phyloP scores from a whole-genome alignment of 2,888 invertebrate genomes.

The Heteropelma amictum region DNA sequence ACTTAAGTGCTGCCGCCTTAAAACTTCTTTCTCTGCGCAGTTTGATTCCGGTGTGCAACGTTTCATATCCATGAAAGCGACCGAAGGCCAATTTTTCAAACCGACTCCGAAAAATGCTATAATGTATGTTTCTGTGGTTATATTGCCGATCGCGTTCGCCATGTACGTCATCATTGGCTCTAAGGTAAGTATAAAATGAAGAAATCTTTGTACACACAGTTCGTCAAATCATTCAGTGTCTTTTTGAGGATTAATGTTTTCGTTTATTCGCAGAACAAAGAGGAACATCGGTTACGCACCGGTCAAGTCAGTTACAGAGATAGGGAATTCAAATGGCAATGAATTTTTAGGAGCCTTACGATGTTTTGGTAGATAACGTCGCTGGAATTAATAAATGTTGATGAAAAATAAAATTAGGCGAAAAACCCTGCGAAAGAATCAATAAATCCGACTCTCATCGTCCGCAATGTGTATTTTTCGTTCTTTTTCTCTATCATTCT shows the following conservation, averaged over 20 bases:
- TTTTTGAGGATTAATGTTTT: too few relatives aligned
- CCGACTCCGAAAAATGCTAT: too few relatives aligned
- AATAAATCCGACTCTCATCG: not conserved
- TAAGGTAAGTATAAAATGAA: too few relatives aligned
- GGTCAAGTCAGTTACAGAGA: conserved; percentile 89
- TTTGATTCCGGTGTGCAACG: not conserved
- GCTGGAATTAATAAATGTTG: too few relatives aligned
- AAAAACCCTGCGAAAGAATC: not conserved
- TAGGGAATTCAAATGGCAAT: conserved; percentile 84
- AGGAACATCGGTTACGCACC: conserved; percentile 82
- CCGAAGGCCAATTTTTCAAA: too few relatives aligned
- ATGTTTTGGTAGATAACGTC: conserved; percentile 46
- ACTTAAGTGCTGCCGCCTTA: too few relatives aligned
- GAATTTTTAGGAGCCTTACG: conserved; percentile 67
- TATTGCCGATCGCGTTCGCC: too few relatives aligned
- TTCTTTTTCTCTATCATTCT: not conserved
- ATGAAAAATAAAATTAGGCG: conserved; percentile 31
- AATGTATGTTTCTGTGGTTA: too few relatives aligned
- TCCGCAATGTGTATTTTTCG: not conserved
- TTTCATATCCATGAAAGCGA: too few relatives aligned
- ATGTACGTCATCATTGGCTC: too few relatives aligned
- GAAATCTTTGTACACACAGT: conserved; percentile 34
- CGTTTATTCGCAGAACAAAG: conserved; percentile 74
- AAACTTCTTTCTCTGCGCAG: not conserved
- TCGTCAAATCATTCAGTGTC: not conserved